Evolutionary conservation across 92 coral and sea anemone genomes (phyloP).

Genomic region (Epizoanthus ramosus): DNA sequence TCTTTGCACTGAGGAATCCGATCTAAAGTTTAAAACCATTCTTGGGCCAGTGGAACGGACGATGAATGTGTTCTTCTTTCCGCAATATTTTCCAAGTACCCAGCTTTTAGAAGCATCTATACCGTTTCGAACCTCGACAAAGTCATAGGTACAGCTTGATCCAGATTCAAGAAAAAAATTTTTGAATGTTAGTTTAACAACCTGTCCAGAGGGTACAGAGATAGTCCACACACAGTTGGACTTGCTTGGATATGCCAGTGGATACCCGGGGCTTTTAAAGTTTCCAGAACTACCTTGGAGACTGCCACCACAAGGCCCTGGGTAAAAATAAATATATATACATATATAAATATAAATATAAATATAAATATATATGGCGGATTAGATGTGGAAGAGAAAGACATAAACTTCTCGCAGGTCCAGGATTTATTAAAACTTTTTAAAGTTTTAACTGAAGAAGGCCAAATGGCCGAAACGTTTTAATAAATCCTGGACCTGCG

Average conservation of each 20-base stretch:
- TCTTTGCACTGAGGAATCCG: too few species aligned
- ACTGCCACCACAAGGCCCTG: slow-evolving; percentile 51
- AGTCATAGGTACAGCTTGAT: slow-evolving; percentile 61
- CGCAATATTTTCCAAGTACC: slow-evolving; percentile 74
- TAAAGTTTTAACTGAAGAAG: too few species aligned
- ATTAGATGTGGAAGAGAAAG: too few species aligned
- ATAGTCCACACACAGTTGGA: slow-evolving; percentile 66
- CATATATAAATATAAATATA: too few species aligned
- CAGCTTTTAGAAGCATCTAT: slow-evolving; percentile 44
- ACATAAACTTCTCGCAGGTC: too few species aligned
- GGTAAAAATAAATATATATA: too few species aligned
- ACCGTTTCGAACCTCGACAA: slow-evolving; percentile 73
- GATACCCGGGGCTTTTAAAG: slow-evolving; percentile 57
- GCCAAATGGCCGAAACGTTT: too few species aligned
- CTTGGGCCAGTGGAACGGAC: too few species aligned
- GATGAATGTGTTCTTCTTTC: slow-evolving; percentile 16
- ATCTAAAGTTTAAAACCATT: too few species aligned
- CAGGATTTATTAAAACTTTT: too few species aligned
- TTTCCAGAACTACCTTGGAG: slow-evolving; percentile 49
- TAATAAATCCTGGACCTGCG: too few species aligned
- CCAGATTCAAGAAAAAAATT: slow-evolving; percentile 52
- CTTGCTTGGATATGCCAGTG: slow-evolving; percentile 41
- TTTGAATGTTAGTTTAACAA: slow-evolving; percentile 38
- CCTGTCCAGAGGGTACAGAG: slow-evolving; percentile 31
- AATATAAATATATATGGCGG: too few species aligned